These are phyloP conservation scores for Solea solea DNA, from an alignment of 2,113 vertebrate species.

Conservation along the genomic window DNA sequence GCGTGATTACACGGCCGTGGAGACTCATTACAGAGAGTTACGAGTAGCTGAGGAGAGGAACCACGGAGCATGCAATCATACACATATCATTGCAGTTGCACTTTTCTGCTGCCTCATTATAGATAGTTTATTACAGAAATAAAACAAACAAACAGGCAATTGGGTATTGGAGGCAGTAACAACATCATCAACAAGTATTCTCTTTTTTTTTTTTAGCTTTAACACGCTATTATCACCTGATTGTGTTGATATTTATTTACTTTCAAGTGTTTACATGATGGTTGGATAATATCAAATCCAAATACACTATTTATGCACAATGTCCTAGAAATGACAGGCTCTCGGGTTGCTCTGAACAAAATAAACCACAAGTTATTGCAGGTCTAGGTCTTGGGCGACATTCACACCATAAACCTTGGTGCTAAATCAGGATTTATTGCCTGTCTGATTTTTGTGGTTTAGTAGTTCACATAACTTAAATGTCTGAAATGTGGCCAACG, in stretches of 20 bases:
- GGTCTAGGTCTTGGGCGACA: too few species aligned
- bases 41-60: conserved; percentile 33
- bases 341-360: not conserved
- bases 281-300: not conserved
- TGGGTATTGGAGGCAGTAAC: conserved; percentile 45
- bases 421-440: too few species aligned
- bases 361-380: not conserved
- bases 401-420: too few species aligned
- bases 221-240: not conserved
- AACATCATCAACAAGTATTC: conserved; percentile 31
- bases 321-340: not conserved
- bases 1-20: conserved; percentile 18
- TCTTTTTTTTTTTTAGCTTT: not conserved
- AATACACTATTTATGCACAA: not conserved
- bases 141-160: conserved; percentile 44
- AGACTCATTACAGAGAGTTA: conserved; percentile 55
- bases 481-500: too few species aligned
- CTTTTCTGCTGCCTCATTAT: conserved; percentile 64
- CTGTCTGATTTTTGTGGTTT: too few species aligned
- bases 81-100: conserved; percentile 45
- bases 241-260: not conserved
- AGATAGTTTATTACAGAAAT: conserved; percentile 56
- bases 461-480: too few species aligned
- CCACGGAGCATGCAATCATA: conserved; percentile 46
- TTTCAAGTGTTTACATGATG: not conserved